Conservation (phyloP, 2,113 vertebrate species). For the Ia io region DNA sequence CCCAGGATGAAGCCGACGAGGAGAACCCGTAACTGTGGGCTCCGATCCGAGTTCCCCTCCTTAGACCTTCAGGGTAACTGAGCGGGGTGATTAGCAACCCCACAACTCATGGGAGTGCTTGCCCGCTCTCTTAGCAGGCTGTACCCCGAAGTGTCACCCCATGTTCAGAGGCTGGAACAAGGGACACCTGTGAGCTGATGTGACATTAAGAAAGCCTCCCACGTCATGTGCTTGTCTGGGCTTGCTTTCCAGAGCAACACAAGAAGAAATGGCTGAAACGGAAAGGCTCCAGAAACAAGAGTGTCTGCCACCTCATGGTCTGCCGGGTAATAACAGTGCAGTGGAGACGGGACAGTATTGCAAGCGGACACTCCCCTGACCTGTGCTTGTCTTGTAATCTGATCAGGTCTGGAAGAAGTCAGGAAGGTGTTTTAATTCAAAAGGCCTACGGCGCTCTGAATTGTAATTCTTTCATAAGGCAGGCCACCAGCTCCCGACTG, state of each 20-base stretch:
- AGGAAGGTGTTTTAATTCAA: not conserved
- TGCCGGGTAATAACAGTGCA: not conserved
- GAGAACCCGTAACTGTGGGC: not conserved
- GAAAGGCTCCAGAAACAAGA: conserved; percentile 17
- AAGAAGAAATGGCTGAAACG: not conserved
- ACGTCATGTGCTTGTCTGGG: not conserved
- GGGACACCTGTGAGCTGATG: not conserved
- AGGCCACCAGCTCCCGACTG: not conserved
- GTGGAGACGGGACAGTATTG: not conserved
- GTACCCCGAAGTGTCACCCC: not conserved
- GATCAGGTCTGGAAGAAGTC: not conserved
- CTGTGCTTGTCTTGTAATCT: not conserved
- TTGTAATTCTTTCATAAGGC: not conserved
- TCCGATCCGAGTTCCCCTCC: not conserved
- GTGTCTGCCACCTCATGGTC: not conserved
- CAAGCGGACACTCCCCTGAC: not conserved
- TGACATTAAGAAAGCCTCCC: not conserved
- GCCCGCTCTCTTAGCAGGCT: not conserved
- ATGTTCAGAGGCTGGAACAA: not conserved
- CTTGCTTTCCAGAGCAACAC: conserved; percentile 7
- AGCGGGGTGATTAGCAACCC: not conserved
- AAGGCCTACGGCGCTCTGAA: not conserved
- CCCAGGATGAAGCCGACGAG: conserved; percentile 27
- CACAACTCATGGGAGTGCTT: not conserved
- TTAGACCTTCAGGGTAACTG: conserved; percentile 24